Percentiles rank a stretch among this genome's conserved stretches.
phyloP scores from a whole-genome alignment of 64 coral and sea anemone genomes.

The Astreopora myriophthalma region DNA sequence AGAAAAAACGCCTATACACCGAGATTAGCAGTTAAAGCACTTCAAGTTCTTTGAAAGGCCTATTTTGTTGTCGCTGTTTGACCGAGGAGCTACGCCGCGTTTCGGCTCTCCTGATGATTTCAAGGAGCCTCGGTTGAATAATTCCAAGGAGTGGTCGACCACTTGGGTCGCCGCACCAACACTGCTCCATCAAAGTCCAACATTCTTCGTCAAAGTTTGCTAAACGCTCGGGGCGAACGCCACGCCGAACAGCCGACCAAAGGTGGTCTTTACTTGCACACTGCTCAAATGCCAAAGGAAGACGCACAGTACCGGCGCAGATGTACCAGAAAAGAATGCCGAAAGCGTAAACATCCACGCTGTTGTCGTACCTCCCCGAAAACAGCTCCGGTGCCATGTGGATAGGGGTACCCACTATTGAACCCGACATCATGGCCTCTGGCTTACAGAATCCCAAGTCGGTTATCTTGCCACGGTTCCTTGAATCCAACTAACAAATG shows the following conservation, averaged over 20 bases:
- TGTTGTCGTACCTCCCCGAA: constrained; percentile 98
- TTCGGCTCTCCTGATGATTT: constrained; percentile 71
- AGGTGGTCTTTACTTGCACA: constrained; percentile 98
- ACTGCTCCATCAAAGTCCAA: constrained; percentile 91
- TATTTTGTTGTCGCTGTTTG: constrained; percentile 40
- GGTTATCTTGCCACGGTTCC: constrained; percentile 92
- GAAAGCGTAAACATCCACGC: constrained; percentile 98
- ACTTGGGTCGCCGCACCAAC: constrained; percentile 85
- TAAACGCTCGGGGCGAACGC: constrained; percentile 87
- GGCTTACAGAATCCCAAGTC: constrained; percentile 98
- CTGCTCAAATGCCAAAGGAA: constrained; percentile 92
- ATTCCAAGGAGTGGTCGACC: constrained; percentile 83
- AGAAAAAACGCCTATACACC: neutral
- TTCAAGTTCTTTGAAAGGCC: constrained; percentile 39
- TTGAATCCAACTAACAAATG: constrained; percentile 78
- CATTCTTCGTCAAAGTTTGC: constrained; percentile 94
- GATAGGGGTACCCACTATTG: constrained; percentile 95
- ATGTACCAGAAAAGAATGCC: constrained; percentile 99
- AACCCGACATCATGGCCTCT: constrained; percentile 99
- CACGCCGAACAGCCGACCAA: constrained; percentile 91
- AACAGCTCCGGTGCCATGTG: constrained; percentile 99
- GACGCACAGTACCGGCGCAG: constrained; percentile 87
- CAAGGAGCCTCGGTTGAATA: constrained; percentile 75
- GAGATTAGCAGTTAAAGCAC: neutral
- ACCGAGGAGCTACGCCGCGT: constrained; percentile 32